phyloP scores from a whole-genome alignment of 2,113 vertebrate species.

The Sylvia atricapilla region DNA sequence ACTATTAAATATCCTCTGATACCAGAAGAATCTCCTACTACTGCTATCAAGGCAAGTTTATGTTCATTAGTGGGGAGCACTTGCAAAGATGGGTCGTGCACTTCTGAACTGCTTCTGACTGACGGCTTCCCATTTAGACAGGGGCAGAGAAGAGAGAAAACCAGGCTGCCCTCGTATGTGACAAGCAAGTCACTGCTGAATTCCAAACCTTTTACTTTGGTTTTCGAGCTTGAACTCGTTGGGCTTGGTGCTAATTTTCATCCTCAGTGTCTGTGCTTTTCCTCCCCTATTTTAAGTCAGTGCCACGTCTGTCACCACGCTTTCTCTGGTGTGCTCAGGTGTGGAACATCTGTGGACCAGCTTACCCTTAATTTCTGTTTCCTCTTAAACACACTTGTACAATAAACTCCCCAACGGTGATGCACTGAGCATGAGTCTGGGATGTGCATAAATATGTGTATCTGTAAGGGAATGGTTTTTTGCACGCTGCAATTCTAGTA shows the following conservation, averaged over 20 bases:
- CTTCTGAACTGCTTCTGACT: not conserved
- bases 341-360: not conserved
- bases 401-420: not conserved
- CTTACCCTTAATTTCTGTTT: not conserved
- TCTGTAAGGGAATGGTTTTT: not conserved
- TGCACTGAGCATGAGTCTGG: not conserved
- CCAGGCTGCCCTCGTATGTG: not conserved
- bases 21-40: not conserved
- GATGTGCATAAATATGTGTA: not conserved
- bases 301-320: not conserved
- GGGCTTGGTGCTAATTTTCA: not conserved
- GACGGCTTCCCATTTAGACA: not conserved
- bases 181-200: not conserved
- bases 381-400: not conserved
- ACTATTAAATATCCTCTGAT: not conserved
- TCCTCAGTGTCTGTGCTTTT: not conserved
- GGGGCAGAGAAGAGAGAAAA: not conserved
- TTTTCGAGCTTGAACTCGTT: not conserved
- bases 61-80: not conserved
- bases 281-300: not conserved
- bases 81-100: not conserved
- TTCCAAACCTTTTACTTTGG: not conserved
- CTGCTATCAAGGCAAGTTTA: not conserved
- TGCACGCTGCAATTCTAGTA: not conserved
- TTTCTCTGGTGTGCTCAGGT: not conserved